Conservation (phyloP, 2,113 vertebrate species). For the Nasalis larvatus region DNA sequence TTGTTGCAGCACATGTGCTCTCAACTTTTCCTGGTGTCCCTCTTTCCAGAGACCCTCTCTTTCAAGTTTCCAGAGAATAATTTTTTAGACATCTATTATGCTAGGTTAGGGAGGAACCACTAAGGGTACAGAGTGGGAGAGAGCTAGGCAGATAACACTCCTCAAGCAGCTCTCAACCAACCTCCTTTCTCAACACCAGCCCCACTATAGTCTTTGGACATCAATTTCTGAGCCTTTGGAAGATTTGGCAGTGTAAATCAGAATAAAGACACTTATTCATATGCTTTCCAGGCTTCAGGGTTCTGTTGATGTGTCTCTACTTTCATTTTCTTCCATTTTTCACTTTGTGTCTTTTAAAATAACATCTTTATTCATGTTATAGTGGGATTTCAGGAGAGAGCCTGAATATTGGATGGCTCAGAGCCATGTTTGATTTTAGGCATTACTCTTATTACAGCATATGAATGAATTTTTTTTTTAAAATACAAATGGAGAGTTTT, state of each 20-base stretch:
- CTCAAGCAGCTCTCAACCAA: background rate
- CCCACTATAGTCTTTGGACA: too few species aligned
- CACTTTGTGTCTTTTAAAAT: background rate
- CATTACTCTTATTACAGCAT: background rate
- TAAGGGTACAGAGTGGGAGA: background rate
- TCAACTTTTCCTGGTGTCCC: background rate
- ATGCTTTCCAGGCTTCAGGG: background rate
- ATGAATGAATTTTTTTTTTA: background rate
- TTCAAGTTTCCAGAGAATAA: background rate
- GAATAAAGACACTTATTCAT: background rate
- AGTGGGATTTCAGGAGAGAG: background rate
- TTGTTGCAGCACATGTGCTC: background rate
- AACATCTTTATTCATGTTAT: background rate
- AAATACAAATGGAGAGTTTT: background rate
- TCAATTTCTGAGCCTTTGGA: background rate
- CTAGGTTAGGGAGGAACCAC: accelerated
- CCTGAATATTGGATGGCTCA: background rate
- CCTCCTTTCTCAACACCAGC: background rate
- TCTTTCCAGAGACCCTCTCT: background rate
- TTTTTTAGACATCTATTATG: too few species aligned
- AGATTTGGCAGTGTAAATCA: background rate
- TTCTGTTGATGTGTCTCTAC: background rate
- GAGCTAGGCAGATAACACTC: background rate
- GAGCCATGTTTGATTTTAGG: background rate
- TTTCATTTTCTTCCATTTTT: background rate